Base-by-base conservation (phyloP, 1,140 invertebrate genomes). In the Lordiphosa stackelbergi region DNA sequence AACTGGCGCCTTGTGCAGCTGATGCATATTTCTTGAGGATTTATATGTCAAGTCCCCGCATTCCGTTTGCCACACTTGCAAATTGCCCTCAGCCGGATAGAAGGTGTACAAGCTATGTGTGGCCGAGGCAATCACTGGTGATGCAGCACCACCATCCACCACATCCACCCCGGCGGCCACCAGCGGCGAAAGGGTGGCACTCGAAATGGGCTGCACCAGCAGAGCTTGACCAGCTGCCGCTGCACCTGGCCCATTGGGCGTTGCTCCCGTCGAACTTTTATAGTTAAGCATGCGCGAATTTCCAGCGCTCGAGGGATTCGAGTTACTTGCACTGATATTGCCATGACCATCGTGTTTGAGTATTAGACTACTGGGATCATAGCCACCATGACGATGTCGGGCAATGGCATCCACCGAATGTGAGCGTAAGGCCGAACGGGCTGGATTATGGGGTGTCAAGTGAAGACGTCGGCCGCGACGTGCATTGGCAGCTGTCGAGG, bases 41-140 rank as follows among this genome's bases (percentile, higher is more conserved):
- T 87, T 88, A 47, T 87, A 87, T 42, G 85, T 85, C 24, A 86
- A 57, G 52, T 87, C 86, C 4, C 86, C 86, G 59, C 77, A 78
- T 43, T 88, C 81, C 5, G 86, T 85, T 55, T 87, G 85, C 85
- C 85, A 87, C 45, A 88, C 77, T 56, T 87, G 81, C 19, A 88
- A 66, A 68, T 85, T 86, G 0, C 86, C 86, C 65, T 88, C 86
- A 12, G 86, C 86, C 59, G 86, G 86, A 64, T 88, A 88, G 53
- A 88, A 88, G 11, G 86, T 88, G 55, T 87, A 87, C 16, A 87
- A 61, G 41, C 86, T 87, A 48, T 86, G 85, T 35, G 86, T 87
- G 38, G 85, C 66, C 22, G 85, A 87, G 36, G 85, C 85, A 37
- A 86, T 87, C 16, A 86, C 81, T n/a, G 85, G 81, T 12, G 85